Evolutionary conservation across 2,888 invertebrate species (phyloP).

Genomic region (Rhabditoides inermis): DNA sequence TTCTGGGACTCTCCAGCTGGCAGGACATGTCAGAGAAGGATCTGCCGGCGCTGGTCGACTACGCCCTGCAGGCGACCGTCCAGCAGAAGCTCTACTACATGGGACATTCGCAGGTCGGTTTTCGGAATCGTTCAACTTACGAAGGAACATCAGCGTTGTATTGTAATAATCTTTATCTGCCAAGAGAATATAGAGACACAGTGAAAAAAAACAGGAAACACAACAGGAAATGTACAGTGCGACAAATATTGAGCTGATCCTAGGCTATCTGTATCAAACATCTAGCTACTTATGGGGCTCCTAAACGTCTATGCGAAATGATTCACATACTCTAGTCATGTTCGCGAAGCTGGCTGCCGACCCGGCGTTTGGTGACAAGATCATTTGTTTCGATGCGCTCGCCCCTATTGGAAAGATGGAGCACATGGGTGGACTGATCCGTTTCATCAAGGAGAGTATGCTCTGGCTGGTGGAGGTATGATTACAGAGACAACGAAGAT

Average conservation of each 20-base stretch:
- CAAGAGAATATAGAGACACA: too few species aligned
- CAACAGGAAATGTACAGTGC: too few species aligned
- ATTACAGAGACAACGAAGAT: too few species aligned
- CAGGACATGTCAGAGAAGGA: constrained; percentile 78
- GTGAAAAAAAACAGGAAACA: too few species aligned
- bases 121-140: not conserved
- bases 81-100: constrained; percentile 65
- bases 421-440: constrained; percentile 33
- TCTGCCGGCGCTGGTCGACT: constrained; percentile 74
- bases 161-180: too few species aligned
- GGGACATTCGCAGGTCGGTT: constrained; percentile 70
- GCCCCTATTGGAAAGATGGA: constrained; percentile 41
- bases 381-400: constrained; percentile 32
- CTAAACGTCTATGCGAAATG: too few species aligned
- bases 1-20: constrained; percentile 61
- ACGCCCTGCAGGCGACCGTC: constrained; percentile 61
- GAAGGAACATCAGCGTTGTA: too few species aligned
- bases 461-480: not conserved
- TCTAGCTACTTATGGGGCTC: too few species aligned
- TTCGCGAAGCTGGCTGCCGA: too few species aligned
- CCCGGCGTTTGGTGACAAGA: constrained; percentile 2
- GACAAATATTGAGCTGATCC: too few species aligned
- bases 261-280: too few species aligned
- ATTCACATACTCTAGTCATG: too few species aligned
- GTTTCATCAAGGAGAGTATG: constrained; percentile 1